Evolutionary conservation across 2,113 vertebrate species (phyloP).

Genomic region (Eudorcas thomsonii): DNA sequence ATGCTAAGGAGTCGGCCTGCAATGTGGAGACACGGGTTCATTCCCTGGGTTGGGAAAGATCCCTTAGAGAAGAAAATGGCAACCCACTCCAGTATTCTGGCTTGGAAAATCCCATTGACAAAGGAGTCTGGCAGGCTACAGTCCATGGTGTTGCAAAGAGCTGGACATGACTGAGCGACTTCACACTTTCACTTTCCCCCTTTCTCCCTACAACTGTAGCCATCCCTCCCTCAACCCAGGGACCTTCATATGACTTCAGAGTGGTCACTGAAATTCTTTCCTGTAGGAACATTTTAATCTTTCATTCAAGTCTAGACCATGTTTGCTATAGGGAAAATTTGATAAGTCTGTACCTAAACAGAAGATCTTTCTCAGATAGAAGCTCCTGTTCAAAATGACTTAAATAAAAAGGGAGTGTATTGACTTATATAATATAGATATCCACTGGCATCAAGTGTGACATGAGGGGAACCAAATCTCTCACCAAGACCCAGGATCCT

Average conservation of each 20-base stretch:
- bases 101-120: not conserved
- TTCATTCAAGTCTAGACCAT: not conserved
- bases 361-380: not conserved
- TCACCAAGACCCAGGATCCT: not conserved
- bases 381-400: not conserved
- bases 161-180: not conserved
- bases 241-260: not conserved
- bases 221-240: not conserved
- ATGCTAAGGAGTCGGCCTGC: not conserved
- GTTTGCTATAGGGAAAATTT: not conserved
- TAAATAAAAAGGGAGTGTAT: not conserved
- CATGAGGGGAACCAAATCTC: not conserved
- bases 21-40: accelerated
- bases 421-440: not conserved
- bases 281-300: not conserved
- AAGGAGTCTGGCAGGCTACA: not conserved
- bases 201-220: not conserved
- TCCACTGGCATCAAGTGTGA: not conserved
- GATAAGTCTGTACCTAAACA: not conserved
- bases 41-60: not conserved
- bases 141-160: not conserved
- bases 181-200: not conserved
- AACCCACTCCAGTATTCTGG: not conserved
- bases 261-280: not conserved
- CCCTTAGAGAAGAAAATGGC: not conserved